These are phyloP conservation scores for Penaeus indicus DNA, from an alignment of 1,140 invertebrate genomes.

Conservation along the genomic window DNA sequence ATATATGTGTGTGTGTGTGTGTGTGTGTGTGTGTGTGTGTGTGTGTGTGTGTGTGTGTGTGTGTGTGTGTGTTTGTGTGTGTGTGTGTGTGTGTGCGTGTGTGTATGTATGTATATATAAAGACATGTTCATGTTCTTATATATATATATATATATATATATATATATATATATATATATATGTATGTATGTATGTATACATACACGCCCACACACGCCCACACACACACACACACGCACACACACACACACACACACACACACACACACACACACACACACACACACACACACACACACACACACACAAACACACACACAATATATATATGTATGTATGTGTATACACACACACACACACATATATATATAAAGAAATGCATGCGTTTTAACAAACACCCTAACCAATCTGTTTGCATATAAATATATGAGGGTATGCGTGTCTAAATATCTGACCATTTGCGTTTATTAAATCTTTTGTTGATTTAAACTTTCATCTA, in stretches of 20 bases:
- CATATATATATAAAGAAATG: too few species aligned
- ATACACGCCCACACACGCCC: not conserved
- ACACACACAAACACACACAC: too few species aligned
- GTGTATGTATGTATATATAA: not conserved
- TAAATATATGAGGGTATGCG: too few species aligned
- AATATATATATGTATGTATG: too few species aligned
- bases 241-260: not conserved
- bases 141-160: slow-evolving; percentile 5
- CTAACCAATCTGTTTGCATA: too few species aligned
- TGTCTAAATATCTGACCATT: too few species aligned
- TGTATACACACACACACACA: too few species aligned
- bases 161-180: not conserved
- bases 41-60: not conserved
- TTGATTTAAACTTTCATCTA: too few species aligned
- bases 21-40: not conserved
- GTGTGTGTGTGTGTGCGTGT: not conserved
- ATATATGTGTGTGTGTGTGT: not conserved
- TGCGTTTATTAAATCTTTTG: too few species aligned
- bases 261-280: not conserved
- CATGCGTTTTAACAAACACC: too few species aligned
- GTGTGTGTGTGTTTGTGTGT: not conserved
- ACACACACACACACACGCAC: not conserved
- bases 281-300: not conserved
- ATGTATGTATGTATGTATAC: not conserved
- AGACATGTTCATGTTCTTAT: too few species aligned